Percentiles rank a stretch among this genome's conserved stretches.
Conservation (phyloP, 2,113 vertebrate species). For the Brachyistius frenatus region DNA sequence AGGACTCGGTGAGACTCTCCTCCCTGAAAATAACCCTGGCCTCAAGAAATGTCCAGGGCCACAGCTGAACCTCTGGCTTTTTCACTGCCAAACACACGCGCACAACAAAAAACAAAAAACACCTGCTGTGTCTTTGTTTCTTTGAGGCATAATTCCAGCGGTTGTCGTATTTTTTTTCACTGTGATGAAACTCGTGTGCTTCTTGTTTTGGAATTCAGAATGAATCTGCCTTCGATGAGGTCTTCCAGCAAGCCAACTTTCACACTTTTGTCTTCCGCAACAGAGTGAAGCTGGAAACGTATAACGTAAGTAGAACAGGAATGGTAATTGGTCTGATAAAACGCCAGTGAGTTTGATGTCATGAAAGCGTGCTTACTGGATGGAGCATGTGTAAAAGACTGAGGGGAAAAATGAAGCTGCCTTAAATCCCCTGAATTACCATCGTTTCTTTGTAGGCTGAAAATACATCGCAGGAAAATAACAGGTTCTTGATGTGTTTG, state of each 20-base stretch:
- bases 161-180: neutral
- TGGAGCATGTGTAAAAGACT: neutral
- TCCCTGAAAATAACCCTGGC: constrained; percentile 47
- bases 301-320: constrained; percentile 90
- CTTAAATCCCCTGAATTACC: neutral
- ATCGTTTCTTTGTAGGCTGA: neutral
- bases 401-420: neutral
- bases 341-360: neutral
- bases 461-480: neutral
- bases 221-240: constrained; percentile 92
- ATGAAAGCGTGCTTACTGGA: neutral
- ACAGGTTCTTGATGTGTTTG: constrained; percentile 1
- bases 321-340: constrained; percentile 1
- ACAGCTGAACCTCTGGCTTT: constrained; percentile 14
- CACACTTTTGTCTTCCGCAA: constrained; percentile 91
- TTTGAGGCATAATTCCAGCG: constrained; percentile 26
- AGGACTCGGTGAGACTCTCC: constrained; percentile 89
- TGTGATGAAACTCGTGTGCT: neutral
- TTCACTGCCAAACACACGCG: neutral
- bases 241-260: constrained; percentile 96
- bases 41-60: constrained; percentile 30
- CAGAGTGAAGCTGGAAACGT: constrained; percentile 95
- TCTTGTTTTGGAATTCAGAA: constrained; percentile 83
- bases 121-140: constrained; percentile 22
- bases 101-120: neutral